phyloP scores from a whole-genome alignment of 2,888 invertebrate species.

The Bibio marci region DNA sequence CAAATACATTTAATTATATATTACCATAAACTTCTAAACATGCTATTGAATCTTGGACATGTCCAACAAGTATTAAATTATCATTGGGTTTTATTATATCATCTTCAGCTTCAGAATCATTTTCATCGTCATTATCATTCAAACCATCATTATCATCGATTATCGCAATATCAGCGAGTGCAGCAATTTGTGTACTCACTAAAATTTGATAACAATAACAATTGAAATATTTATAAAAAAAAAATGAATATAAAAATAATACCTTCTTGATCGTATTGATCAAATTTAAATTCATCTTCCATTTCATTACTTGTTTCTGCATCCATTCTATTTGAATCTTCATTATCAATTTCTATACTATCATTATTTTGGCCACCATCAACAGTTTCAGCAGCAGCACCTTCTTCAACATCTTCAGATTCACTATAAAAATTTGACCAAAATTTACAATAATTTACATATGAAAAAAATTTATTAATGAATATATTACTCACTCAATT shows the following conservation, averaged over 20 bases:
- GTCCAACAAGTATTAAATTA: constrained; percentile 75
- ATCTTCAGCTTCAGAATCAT: constrained; percentile 76
- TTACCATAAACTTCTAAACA: constrained; percentile 75
- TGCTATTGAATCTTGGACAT: constrained; percentile 73
- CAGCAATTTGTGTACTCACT: constrained; percentile 20
- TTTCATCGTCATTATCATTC: constrained; percentile 22
- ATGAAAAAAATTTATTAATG: too few species aligned
- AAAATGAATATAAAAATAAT: too few species aligned
- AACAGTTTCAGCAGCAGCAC: too few species aligned
- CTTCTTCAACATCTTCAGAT: background rate
- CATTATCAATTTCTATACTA: too few species aligned
- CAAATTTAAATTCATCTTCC: constrained; percentile 55
- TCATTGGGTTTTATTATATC: constrained; percentile 75
- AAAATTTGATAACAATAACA: constrained; percentile 36
- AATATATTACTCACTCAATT: constrained; percentile 33
- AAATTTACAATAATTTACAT: too few species aligned
- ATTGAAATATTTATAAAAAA: background rate
- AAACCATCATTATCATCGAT: constrained; percentile 18
- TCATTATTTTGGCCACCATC: too few species aligned
- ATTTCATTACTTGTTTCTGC: constrained; percentile 19
- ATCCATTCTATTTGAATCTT: constrained; percentile 14
- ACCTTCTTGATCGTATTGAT: constrained; percentile 52
- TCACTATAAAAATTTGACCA: constrained; percentile 6
- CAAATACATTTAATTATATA: too few species aligned
- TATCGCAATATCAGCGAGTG: constrained; percentile 28